Evolutionary conservation across 2,888 invertebrate species (phyloP).

Genomic region (Busseola fusca): DNA sequence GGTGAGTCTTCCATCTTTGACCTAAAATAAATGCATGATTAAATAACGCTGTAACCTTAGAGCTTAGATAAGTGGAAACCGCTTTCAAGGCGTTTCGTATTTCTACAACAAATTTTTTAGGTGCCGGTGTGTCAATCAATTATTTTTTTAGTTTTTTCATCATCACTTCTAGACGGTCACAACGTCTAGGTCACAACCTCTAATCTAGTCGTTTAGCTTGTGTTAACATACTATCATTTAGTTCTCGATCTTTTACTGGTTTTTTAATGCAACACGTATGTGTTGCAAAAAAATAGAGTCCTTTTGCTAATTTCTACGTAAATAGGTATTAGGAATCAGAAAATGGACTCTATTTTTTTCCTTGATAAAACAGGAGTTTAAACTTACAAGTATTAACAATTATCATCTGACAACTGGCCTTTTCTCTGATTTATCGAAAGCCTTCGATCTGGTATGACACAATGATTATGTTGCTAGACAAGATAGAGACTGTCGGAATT

Average conservation of each 20-base stretch:
- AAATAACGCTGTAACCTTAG: background rate
- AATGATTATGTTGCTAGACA: background rate
- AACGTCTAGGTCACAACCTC: too few relatives aligned
- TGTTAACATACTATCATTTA: background rate
- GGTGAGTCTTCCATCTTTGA: constrained; percentile 90
- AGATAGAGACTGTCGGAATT: background rate
- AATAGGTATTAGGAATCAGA: background rate
- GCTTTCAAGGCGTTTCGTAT: background rate
- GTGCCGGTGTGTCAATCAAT: too few relatives aligned
- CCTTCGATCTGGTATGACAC: background rate
- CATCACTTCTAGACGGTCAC: background rate
- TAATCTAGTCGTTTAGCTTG: too few relatives aligned
- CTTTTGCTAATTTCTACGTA: too few relatives aligned
- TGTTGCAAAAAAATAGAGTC: too few relatives aligned
- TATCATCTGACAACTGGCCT: too few relatives aligned
- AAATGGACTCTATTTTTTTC: background rate
- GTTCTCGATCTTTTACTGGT: background rate
- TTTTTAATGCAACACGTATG: background rate
- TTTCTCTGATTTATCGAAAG: background rate
- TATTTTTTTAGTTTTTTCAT: background rate
- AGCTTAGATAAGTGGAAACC: background rate
- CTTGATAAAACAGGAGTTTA: too few relatives aligned
- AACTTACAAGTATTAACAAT: too few relatives aligned
- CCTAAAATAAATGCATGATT: constrained; percentile 66
- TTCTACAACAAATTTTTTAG: background rate